Evolutionary conservation across 2,888 invertebrate genomes (phyloP), one percentile per base, ranked within the genome.

Genomic region (Panorpa germanica): DNA sequence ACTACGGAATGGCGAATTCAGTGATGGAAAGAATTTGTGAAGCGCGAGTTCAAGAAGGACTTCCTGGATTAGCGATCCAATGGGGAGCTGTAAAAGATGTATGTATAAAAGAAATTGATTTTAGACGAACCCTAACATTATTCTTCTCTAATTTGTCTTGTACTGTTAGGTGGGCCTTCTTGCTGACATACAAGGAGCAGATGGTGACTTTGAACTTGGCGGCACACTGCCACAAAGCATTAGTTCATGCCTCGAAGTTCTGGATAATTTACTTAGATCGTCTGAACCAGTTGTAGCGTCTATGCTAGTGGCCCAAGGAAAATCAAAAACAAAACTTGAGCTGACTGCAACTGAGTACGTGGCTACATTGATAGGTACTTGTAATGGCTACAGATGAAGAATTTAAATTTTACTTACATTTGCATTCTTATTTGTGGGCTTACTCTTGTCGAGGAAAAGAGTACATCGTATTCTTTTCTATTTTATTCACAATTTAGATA

Each of bases 81-180:
- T 71, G 70, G 69, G 70, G 70, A 27, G 66, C 65, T 3, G 59
- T 71, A 28, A 70, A 67, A 16, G 70, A 72, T 39, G 68, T 61
- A 3, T n/a, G n/a, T n/a, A n/a, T n/a, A n/a, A n/a, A n/a, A n/a
- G n/a, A n/a, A n/a, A n/a, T n/a, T n/a, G n/a, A n/a, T n/a, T n/a
- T n/a, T n/a, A n/a, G n/a, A n/a, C n/a, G n/a, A n/a, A n/a, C n/a
- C n/a, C n/a, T n/a, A n/a, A n/a, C n/a, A n/a, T n/a, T n/a, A n/a
- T n/a, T n/a, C n/a, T n/a, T n/a, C n/a, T n/a, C n/a, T n/a, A n/a
- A n/a, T n/a, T n/a, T n/a, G n/a, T n/a, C n/a, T n/a, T n/a, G n/a
- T n/a, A n/a, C n/a, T 91, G 86, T 29, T 88, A 91, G 52, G 71
- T 63, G n/a, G 78, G 77, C 20, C 55, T 76, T 5, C 65, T 75